A percentile compares a stretch with the other conserved stretches of the same genome.
Conservation (phyloP, 2,797 vertebrate genomes). For the Platyrinchus mystaceus region DNA sequence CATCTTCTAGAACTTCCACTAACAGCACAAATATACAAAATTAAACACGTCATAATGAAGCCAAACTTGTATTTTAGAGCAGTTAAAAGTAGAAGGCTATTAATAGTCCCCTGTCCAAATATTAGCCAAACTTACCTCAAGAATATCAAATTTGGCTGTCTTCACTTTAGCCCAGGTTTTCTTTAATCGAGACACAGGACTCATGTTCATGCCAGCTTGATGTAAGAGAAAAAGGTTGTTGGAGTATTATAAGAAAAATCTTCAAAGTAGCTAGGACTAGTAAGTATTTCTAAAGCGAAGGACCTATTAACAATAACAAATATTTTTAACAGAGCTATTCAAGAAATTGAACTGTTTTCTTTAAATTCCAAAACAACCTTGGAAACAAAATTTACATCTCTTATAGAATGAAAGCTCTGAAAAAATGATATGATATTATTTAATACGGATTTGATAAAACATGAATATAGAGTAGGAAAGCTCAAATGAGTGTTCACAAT, state of each 20-base stretch:
- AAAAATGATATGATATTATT: background rate
- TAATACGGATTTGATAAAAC: background rate
- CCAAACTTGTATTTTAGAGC: background rate
- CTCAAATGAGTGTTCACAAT: background rate
- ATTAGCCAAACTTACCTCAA: slow-evolving; percentile 81
- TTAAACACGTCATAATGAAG: background rate
- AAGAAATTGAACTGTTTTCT: background rate
- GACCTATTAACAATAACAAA: background rate
- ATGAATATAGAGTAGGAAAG: background rate
- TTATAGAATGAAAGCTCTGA: background rate
- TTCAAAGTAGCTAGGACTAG: background rate
- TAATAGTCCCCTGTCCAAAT: background rate
- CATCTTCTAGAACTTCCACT: background rate
- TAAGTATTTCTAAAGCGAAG: background rate
- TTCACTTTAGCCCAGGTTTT: slow-evolving; percentile 97
- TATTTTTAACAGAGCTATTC: background rate
- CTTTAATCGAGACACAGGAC: slow-evolving; percentile 91
- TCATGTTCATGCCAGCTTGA: slow-evolving; percentile 97
- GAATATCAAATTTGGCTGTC: slow-evolving; percentile 92
- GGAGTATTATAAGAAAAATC: background rate
- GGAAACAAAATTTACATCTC: background rate
- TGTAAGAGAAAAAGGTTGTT: background rate
- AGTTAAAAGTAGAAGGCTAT: background rate
- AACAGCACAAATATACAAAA: background rate
- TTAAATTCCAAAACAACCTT: background rate